A percentile compares a stretch with the other conserved stretches of the same genome.
Evolutionary conservation across 2,113 vertebrate species (phyloP).

Genomic region (Salvelinus namaycush): DNA sequence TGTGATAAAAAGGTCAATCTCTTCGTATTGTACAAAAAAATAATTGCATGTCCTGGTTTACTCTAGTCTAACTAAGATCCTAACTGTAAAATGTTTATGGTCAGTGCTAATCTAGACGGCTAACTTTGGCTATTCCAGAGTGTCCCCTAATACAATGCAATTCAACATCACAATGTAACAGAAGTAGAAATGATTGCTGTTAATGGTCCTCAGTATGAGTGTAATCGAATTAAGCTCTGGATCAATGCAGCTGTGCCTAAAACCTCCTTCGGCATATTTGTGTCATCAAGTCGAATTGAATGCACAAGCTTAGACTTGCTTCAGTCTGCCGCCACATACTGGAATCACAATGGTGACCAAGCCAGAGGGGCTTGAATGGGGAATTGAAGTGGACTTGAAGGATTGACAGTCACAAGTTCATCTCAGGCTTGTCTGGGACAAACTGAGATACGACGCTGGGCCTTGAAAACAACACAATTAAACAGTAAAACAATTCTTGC

Average conservation of each 20-base stretch:
- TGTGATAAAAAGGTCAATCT: too few species aligned
- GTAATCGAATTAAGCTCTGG: conserved; percentile 37
- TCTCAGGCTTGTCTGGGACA: not conserved
- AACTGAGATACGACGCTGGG: conserved; percentile 20
- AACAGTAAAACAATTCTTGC: conserved; percentile 31
- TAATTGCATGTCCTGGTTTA: too few species aligned
- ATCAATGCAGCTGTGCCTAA: conserved; percentile 42
- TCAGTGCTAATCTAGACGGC: not conserved
- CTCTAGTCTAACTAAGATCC: too few species aligned
- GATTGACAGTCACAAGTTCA: too few species aligned
- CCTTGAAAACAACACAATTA: conserved; percentile 27
- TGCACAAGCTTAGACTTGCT: conserved; percentile 23
- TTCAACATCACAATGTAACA: not conserved
- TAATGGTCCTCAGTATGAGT: conserved; percentile 27
- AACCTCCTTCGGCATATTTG: conserved; percentile 41
- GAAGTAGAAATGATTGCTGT: conserved; percentile 5
- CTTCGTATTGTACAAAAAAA: too few species aligned
- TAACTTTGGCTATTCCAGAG: not conserved
- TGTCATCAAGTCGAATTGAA: conserved; percentile 35
- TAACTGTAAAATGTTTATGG: not conserved
- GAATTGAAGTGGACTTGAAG: not conserved
- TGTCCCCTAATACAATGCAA: not conserved
- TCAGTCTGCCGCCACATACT: conserved; percentile 19
- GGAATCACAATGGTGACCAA: conserved; percentile 14
- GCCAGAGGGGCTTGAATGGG: not conserved